Conservation (phyloP, 2,797 vertebrate genomes). For the Lithobates sylvaticus region DNA sequence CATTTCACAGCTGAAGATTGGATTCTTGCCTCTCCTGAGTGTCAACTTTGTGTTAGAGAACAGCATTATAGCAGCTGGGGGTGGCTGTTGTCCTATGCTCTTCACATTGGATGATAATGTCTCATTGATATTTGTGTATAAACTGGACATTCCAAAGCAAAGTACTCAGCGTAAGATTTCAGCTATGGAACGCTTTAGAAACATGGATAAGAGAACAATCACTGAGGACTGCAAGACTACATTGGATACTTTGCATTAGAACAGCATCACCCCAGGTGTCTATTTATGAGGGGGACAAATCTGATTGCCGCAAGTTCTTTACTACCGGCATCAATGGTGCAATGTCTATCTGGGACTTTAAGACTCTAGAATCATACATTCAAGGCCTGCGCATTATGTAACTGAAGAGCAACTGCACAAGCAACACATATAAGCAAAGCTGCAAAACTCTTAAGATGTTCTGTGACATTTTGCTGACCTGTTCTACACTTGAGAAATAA, state of each 20-base stretch:
- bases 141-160: slow-evolving; percentile 97
- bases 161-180: slow-evolving; percentile 98
- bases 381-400: too few relatives aligned
- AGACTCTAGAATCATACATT: too few relatives aligned
- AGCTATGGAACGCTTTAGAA: slow-evolving; percentile 98
- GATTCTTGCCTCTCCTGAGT: slow-evolving; percentile 96
- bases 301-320: slow-evolving; percentile 98
- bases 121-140: slow-evolving; percentile 90
- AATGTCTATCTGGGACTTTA: slow-evolving; percentile 99
- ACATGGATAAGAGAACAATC: slow-evolving; percentile 98
- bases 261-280: slow-evolving; percentile 99
- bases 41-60: slow-evolving; percentile 96
- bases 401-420: too few relatives aligned
- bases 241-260: slow-evolving; percentile 94
- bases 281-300: slow-evolving; percentile 98
- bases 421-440: too few relatives aligned
- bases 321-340: slow-evolving; percentile 98
- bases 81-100: slow-evolving; percentile 98
- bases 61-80: slow-evolving; percentile 95
- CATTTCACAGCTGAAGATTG: slow-evolving; percentile 94
- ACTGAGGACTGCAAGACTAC: slow-evolving; percentile 94
- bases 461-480: too few relatives aligned
- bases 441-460: too few relatives aligned
- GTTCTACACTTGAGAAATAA: too few relatives aligned
- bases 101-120: slow-evolving; percentile 94